These are phyloP conservation scores for Ophioderma brevispina DNA, from an alignment of 35 echinoderm and acorn worm species.

Conservation along the genomic window DNA sequence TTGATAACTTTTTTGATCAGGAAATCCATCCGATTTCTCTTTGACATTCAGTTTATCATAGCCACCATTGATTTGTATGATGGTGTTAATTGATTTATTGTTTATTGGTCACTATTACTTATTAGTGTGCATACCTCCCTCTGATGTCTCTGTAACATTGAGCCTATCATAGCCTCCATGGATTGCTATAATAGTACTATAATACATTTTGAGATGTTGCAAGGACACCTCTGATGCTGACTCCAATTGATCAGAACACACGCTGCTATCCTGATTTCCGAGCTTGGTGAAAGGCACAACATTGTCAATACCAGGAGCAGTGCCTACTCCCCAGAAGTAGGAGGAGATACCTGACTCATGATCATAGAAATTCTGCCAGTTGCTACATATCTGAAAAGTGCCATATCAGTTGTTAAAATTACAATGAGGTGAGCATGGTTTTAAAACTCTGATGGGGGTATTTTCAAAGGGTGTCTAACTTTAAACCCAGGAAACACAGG, in stretches of 20 bases:
- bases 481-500: too few relatives aligned
- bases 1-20: too few relatives aligned
- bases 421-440: neutral
- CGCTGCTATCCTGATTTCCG: neutral
- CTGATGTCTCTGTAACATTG: constrained; percentile 23
- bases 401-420: too few relatives aligned
- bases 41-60: too few relatives aligned
- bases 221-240: neutral
- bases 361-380: constrained; percentile 55
- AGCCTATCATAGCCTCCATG: constrained; percentile 49
- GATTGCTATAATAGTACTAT: constrained; percentile 28
- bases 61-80: too few relatives aligned
- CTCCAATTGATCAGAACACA: neutral
- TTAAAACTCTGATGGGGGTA: too few relatives aligned
- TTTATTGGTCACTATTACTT: too few relatives aligned
- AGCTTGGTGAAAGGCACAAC: constrained; percentile 14
- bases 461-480: too few relatives aligned
- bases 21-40: too few relatives aligned
- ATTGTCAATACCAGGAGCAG: neutral
- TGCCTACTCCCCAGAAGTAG: constrained; percentile 51
- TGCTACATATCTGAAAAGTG: constrained; percentile 33
- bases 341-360: constrained; percentile 33
- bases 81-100: too few relatives aligned
- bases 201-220: constrained; percentile 29
- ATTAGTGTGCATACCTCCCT: constrained; percentile 27